These are phyloP conservation scores for Tenthredo distinguenda DNA, from an alignment of 2,888 invertebrate genomes.

Conservation along the genomic window DNA sequence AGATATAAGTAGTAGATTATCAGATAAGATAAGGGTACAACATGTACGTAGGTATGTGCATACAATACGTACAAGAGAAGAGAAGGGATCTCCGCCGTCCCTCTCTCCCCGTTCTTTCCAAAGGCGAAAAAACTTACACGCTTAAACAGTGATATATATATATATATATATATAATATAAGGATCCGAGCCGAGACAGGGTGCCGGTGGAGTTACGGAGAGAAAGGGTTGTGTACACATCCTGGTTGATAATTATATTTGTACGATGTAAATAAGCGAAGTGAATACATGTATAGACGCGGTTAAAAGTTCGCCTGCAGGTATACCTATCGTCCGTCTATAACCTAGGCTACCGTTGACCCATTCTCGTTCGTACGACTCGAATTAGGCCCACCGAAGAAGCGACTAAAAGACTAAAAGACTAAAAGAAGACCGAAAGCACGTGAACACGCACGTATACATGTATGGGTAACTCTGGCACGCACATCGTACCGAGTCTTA, in stretches of 20 bases:
- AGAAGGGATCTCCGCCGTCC: neutral
- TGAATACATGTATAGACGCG: neutral
- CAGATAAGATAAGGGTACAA: conserved; percentile 1
- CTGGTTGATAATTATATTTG: conserved; percentile 20
- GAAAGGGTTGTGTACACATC: neutral
- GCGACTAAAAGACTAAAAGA: neutral
- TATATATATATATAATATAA: conserved; percentile 9
- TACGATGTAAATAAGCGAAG: neutral
- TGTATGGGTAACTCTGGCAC: neutral
- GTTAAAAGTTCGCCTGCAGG: neutral
- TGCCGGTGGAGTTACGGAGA: neutral
- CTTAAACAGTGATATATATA: conserved; percentile 2
- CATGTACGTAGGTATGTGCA: neutral
- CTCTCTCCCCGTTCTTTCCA: neutral
- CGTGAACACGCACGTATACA: neutral
- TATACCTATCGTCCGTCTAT: neutral
- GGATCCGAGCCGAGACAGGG: neutral
- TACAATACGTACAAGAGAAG: neutral
- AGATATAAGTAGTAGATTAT: conserved; percentile 29
- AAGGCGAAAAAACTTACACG: neutral
- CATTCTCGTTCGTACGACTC: neutral
- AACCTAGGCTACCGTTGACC: neutral
- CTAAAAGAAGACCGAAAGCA: neutral
- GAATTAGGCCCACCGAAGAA: conserved; percentile 1
- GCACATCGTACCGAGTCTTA: neutral